Base-by-base conservation (phyloP, 2,888 invertebrate species). In the Scaptomyza tumidula region DNA sequence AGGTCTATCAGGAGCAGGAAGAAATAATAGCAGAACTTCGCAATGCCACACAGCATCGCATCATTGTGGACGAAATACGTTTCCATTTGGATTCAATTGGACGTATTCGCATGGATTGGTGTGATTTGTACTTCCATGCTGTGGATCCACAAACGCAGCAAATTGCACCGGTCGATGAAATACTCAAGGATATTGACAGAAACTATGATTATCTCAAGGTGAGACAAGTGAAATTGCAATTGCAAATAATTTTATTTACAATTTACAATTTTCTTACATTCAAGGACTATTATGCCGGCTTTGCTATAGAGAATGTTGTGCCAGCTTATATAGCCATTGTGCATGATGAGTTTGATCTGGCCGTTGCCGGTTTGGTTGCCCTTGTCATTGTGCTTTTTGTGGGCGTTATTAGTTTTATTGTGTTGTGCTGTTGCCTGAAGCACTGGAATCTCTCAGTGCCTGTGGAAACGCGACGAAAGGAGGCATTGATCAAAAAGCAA, bases 381-480 rank as follows among this genome's bases (percentile, higher is more conserved):
- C 92, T 98, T 0, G 93, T 97, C 11, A 96, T 98, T 55, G 97
- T 97, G 6, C 93, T 97, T 0, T 95, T 97, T 86, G 96, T 97
- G 24, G 97, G 97, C 6, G 95, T 97, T 49, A 95, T 97, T 58
- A 97, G 97, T 0, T 97, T 97, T 80, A 94, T 96, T 60, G 96
- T 97, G 9, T 95, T 97, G 6, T 97, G 97, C 91, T 97, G 97
- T 78, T 98, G 97, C 87, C 93, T 97, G 14, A 95, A 96, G 84
- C 96, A 97, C 89, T 97, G 97, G 96, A 96, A 96, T 39, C 95
- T 97, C 49, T 95, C 96, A 2, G 95, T 97, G 49, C 95, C 96
- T n/a, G 95, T 95, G 56, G 95, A 97, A 81, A 95, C 96, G 78
- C 95, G 96, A 70, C 95, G 96, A 68, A 97, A 96, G 59, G 97